phyloP scores from a whole-genome alignment of 2,113 vertebrate genomes.

The Daubentonia madagascariensis region DNA sequence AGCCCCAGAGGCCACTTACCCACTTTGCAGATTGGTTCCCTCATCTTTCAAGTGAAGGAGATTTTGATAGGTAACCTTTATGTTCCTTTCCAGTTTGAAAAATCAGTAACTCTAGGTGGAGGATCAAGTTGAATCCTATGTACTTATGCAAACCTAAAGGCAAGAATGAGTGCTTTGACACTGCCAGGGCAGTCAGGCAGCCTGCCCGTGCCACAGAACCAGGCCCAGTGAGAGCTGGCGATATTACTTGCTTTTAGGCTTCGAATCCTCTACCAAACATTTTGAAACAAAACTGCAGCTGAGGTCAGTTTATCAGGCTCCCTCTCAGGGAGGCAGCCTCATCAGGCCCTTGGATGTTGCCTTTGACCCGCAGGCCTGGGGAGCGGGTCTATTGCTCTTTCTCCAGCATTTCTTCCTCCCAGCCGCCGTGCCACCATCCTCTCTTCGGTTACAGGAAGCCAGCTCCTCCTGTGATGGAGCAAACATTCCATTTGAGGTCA shows the following conservation, averaged over 20 bases:
- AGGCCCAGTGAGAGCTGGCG: background rate
- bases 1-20: background rate
- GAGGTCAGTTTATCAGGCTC: background rate
- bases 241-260: accelerated
- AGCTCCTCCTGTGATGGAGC: slow-evolving; percentile 43
- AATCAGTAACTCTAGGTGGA: background rate
- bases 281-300: background rate
- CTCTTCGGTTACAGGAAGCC: background rate
- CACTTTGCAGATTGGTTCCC: too few relatives aligned
- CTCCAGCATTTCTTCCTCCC: background rate
- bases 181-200: background rate
- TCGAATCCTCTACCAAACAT: background rate
- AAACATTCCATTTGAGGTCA: slow-evolving; percentile 77
- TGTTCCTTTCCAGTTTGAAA: background rate
- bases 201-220: accelerated
- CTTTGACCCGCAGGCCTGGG: background rate
- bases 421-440: background rate
- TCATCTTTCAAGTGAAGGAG: background rate
- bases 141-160: background rate
- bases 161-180: accelerated
- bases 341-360: background rate
- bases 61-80: background rate
- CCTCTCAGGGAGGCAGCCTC: background rate
- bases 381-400: background rate
- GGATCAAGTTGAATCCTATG: background rate